Evolutionary conservation across 2,888 invertebrate species (phyloP).

Genomic region (Aphodius sticticus): DNA sequence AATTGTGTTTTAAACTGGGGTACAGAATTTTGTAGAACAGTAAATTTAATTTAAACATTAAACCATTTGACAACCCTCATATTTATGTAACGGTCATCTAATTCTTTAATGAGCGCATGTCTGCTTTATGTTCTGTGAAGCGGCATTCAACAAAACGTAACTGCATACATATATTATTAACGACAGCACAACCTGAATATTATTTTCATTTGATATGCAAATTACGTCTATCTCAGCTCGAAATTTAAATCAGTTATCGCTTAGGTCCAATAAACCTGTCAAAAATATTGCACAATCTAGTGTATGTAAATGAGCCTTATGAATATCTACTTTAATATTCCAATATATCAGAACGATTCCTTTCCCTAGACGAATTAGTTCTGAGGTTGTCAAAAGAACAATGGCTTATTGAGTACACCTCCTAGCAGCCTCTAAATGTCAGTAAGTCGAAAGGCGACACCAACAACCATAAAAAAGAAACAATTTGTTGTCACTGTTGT

Average conservation of each 20-base stretch:
- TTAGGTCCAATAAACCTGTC: neutral
- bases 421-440: neutral
- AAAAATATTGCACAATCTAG: neutral
- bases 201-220: constrained; percentile 4
- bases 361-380: neutral
- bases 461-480: neutral
- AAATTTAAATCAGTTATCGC: constrained; percentile 4
- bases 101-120: neutral
- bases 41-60: too few species aligned
- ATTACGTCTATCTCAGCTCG: neutral
- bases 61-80: too few species aligned
- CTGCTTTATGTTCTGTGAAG: neutral
- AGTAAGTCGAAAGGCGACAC: neutral
- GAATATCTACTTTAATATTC: constrained; percentile 4
- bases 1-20: too few species aligned
- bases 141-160: neutral
- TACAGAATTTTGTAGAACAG: too few species aligned
- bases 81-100: too few species aligned
- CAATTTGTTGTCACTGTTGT: neutral
- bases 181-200: neutral
- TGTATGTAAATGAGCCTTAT: neutral
- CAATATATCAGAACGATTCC: neutral
- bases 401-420: neutral
- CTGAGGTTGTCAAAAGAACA: neutral
- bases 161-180: neutral